Evolutionary conservation across 2,113 vertebrate genomes (phyloP).

Genomic region (Macroglossus sobrinus): DNA sequence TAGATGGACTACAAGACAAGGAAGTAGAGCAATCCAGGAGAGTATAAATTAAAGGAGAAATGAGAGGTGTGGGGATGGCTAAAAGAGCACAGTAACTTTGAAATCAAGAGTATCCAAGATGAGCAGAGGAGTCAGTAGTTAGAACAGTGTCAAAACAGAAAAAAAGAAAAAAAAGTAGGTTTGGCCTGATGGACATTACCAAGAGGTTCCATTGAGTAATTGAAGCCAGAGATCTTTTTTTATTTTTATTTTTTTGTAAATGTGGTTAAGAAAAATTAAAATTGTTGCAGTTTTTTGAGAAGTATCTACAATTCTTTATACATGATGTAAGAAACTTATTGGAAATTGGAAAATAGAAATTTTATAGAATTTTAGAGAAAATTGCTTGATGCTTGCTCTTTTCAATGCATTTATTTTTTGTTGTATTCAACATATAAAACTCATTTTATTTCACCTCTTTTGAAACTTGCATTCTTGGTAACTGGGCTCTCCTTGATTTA

Average conservation of each 20-base stretch:
- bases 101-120: neutral
- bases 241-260: neutral
- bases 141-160: neutral
- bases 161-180: neutral
- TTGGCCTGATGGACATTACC: neutral
- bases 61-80: neutral
- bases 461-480: neutral
- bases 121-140: neutral
- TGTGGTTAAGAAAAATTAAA: neutral
- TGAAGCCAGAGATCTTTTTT: neutral
- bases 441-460: neutral
- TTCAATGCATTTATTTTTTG: neutral
- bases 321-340: neutral
- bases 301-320: neutral
- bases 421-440: neutral
- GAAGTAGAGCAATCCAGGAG: neutral
- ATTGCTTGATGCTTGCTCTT: neutral
- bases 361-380: neutral
- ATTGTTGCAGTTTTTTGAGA: neutral
- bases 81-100: neutral
- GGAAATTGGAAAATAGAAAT: neutral
- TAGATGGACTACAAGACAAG: neutral
- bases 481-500: neutral
- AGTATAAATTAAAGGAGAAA: neutral
- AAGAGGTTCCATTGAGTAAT: neutral